A percentile compares a stretch with the other conserved stretches of the same genome.
Evolutionary conservation across 2,797 vertebrate genomes (phyloP).

Genomic region (Cichlasoma orientale): DNA sequence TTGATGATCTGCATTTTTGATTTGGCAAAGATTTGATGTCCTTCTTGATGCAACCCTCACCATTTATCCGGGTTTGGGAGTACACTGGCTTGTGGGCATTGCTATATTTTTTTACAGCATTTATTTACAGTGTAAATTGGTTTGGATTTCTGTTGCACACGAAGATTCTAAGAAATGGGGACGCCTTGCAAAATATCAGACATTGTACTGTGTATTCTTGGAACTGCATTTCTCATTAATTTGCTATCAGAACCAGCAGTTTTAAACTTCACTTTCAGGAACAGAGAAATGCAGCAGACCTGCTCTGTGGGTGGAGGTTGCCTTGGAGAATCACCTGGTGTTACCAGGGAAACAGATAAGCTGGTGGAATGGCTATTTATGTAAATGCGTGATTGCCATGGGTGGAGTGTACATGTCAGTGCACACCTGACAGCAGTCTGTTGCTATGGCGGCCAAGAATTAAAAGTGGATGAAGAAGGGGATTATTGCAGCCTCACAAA

Average conservation of each 20-base stretch:
- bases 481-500: slow-evolving; percentile 31
- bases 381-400: slow-evolving; percentile 54
- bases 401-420: slow-evolving; percentile 51
- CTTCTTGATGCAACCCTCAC: background rate
- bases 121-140: background rate
- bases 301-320: slow-evolving; percentile 65
- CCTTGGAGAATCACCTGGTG: slow-evolving; percentile 77
- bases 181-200: background rate
- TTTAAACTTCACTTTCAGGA: slow-evolving; percentile 25
- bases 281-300: slow-evolving; percentile 33
- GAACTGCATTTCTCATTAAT: slow-evolving; percentile 17
- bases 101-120: background rate
- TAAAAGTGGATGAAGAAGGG: slow-evolving; percentile 34
- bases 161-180: background rate
- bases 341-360: slow-evolving; percentile 78
- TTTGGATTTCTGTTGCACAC: background rate
- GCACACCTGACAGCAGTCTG: slow-evolving; percentile 66
- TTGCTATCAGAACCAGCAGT: slow-evolving; percentile 17
- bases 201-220: background rate
- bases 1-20: background rate
- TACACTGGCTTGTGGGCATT: background rate
- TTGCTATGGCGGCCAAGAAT: slow-evolving; percentile 62
- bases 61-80: background rate
- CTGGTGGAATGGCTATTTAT: slow-evolving; percentile 65
- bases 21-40: background rate